A percentile compares a stretch with the other conserved stretches of the same genome.
phyloP scores from a whole-genome alignment of 2,113 vertebrate species.

The Microcebus tavaratra region DNA sequence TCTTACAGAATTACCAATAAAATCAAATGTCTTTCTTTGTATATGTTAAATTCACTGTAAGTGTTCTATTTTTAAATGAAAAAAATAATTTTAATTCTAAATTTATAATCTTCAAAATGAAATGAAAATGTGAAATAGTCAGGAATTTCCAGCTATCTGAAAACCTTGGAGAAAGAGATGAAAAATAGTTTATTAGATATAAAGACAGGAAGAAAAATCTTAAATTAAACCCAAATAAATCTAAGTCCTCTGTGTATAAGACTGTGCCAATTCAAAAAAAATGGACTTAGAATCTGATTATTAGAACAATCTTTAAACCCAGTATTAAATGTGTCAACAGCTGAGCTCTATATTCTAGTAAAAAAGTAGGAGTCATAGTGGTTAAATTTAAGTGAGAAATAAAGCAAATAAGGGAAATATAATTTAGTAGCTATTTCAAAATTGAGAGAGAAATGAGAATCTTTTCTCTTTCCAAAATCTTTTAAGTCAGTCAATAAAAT shows the following conservation, averaged over 20 bases:
- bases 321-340: not conserved
- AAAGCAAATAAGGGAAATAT: slow-evolving; percentile 20
- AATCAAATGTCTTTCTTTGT: slow-evolving; percentile 62
- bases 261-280: slow-evolving; percentile 34
- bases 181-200: slow-evolving; percentile 62
- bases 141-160: slow-evolving; percentile 61
- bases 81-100: slow-evolving; percentile 63
- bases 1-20: slow-evolving; percentile 67
- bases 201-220: slow-evolving; percentile 47
- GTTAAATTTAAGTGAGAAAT: not conserved
- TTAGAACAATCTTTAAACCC: not conserved
- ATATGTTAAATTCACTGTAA: slow-evolving; percentile 60
- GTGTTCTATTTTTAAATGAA: slow-evolving; percentile 60
- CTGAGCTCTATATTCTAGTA: not conserved
- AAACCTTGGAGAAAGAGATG: slow-evolving; percentile 58
- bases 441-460: not conserved
- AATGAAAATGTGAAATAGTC: slow-evolving; percentile 67
- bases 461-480: not conserved
- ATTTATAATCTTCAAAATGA: slow-evolving; percentile 69
- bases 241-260: not conserved
- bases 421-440: slow-evolving; percentile 32
- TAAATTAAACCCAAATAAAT: slow-evolving; percentile 49
- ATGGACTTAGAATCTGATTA: not conserved
- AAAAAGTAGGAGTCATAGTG: not conserved
- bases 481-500: slow-evolving; percentile 20